A percentile compares a stretch with the other conserved stretches of the same genome.
These are phyloP conservation scores for Iphiclides podalirius DNA, from an alignment of 2,888 invertebrate genomes.

Conservation along the genomic window DNA sequence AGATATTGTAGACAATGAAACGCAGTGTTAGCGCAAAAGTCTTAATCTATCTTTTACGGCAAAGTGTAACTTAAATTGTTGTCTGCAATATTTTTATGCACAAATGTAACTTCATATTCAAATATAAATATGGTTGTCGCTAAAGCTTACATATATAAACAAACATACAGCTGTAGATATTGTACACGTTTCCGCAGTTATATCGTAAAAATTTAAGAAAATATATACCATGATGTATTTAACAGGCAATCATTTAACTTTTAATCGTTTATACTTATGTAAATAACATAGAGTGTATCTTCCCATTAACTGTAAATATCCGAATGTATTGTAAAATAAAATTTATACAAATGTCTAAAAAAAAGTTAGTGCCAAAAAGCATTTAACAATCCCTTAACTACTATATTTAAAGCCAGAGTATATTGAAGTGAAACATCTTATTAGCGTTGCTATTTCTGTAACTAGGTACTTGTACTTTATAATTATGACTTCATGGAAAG, in stretches of 20 bases:
- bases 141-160: conserved; percentile 45
- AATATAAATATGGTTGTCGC: conserved; percentile 45
- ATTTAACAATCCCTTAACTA: conserved; percentile 58
- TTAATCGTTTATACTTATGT: conserved; percentile 48
- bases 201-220: conserved; percentile 35
- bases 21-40: conserved; percentile 17
- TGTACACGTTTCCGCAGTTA: conserved; percentile 56
- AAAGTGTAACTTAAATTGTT: not conserved
- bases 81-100: conserved; percentile 27
- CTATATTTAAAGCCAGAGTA: conserved; percentile 46
- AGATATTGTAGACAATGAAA: conserved; percentile 40
- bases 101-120: conserved; percentile 32
- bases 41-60: not conserved
- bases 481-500: conserved; percentile 48
- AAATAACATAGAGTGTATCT: conserved; percentile 54
- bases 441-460: conserved; percentile 26
- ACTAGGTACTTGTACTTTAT: conserved; percentile 36
- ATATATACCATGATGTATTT: conserved; percentile 29
- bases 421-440: conserved; percentile 16
- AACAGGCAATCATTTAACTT: conserved; percentile 31
- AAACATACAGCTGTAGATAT: conserved; percentile 53
- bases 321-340: conserved; percentile 64
- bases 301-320: conserved; percentile 71
- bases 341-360: conserved; percentile 66
- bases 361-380: conserved; percentile 77